These are phyloP conservation scores for Danaus chrysippus DNA, from an alignment of 2,888 invertebrate genomes.

Conservation along the genomic window DNA sequence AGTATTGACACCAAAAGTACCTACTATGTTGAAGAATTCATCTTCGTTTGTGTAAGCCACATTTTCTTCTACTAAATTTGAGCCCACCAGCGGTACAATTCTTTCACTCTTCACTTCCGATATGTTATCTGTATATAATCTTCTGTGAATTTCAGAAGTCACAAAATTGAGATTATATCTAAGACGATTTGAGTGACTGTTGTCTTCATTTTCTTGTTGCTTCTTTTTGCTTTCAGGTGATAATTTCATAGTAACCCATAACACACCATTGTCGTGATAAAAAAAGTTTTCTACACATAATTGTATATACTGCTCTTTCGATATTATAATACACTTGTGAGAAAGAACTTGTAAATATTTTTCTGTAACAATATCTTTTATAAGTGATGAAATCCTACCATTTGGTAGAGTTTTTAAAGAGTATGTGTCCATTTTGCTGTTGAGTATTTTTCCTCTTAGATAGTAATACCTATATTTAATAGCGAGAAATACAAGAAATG, in stretches of 20 bases:
- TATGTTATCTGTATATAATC: constrained; percentile 50
- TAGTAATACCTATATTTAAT: constrained; percentile 63
- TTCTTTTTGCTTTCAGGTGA: constrained; percentile 48
- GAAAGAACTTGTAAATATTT: constrained; percentile 49
- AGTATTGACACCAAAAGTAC: constrained; percentile 48
- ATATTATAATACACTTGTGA: constrained; percentile 63
- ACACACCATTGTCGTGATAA: constrained; percentile 64
- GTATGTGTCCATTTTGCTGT: constrained; percentile 50
- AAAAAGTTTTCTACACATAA: constrained; percentile 68
- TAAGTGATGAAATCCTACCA: constrained; percentile 43
- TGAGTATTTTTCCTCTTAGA: constrained; percentile 37
- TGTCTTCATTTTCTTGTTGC: constrained; percentile 39
- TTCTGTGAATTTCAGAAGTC: constrained; percentile 63
- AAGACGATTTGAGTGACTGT: constrained; percentile 36
- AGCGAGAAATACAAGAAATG: constrained; percentile 64
- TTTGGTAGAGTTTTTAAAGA: constrained; percentile 51
- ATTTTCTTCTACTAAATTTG: constrained; percentile 49
- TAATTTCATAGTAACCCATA: constrained; percentile 66
- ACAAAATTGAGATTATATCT: constrained; percentile 55
- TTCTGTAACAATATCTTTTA: constrained; percentile 45
- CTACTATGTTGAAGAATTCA: constrained; percentile 56
- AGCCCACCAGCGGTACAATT: constrained; percentile 63
- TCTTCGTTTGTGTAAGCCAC: constrained; percentile 54
- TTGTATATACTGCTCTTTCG: constrained; percentile 62
- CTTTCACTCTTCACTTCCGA: constrained; percentile 47